Evolutionary conservation across 2,113 vertebrate species (phyloP).

Genomic region (Cepphus grylle): DNA sequence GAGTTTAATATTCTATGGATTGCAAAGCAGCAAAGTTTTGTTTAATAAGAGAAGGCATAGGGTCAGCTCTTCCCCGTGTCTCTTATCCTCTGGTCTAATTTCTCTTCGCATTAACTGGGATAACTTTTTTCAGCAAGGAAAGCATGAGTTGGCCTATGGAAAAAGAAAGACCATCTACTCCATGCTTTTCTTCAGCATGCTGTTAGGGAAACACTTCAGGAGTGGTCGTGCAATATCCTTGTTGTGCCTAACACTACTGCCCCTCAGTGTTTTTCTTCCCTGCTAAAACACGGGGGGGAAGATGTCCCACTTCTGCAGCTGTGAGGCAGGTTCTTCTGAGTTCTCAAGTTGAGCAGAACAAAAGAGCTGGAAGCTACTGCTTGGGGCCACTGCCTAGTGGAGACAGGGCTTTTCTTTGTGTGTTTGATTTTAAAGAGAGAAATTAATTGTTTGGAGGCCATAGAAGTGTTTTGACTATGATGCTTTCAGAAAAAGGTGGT

Average conservation of each 20-base stretch:
- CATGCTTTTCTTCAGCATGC: not conserved
- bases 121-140: not conserved
- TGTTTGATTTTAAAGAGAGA: not conserved
- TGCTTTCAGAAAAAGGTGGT: conserved; percentile 44
- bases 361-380: not conserved
- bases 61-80: not conserved
- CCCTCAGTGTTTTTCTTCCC: not conserved
- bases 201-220: not conserved
- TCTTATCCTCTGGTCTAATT: not conserved
- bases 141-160: not conserved
- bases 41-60: not conserved
- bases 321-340: not conserved
- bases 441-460: not conserved
- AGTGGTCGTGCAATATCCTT: not conserved
- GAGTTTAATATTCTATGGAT: conserved; percentile 44
- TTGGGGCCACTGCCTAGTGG: not conserved
- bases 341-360: not conserved
- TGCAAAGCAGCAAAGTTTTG: not conserved
- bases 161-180: not conserved
- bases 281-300: not conserved
- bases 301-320: not conserved
- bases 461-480: conserved; percentile 4
- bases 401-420: not conserved
- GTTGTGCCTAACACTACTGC: not conserved
- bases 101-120: not conserved